Conservation (phyloP, 2,888 invertebrate genomes). For the Selenia dentaria region DNA sequence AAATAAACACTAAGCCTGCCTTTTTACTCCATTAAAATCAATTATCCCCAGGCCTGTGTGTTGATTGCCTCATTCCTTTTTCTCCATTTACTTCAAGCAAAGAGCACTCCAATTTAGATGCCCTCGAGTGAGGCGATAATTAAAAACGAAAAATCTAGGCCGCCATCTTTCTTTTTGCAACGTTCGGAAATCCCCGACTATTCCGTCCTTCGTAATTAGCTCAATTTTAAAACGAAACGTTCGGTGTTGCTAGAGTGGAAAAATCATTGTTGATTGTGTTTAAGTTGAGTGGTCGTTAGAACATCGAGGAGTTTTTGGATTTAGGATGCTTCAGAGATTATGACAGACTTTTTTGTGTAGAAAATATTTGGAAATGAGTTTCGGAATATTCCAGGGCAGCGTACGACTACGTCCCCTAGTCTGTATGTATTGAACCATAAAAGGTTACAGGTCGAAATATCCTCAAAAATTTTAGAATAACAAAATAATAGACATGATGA, state of each 20-base stretch:
- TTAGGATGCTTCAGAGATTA: neutral
- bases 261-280: conserved; percentile 37
- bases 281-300: conserved; percentile 37
- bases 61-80: conserved; percentile 32
- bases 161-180: conserved; percentile 53
- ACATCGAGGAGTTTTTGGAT: conserved; percentile 15
- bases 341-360: no score
- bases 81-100: conserved; percentile 33
- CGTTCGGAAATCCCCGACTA: conserved; percentile 55
- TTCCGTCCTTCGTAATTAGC: conserved; percentile 64
- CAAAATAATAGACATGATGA: no score
- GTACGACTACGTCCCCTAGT: no score
- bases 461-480: no score
- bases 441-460: no score
- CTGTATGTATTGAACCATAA: no score
- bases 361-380: no score
- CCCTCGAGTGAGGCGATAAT: conserved; percentile 49
- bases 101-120: conserved; percentile 47
- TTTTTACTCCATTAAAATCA: conserved; percentile 28
- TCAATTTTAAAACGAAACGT: conserved; percentile 63
- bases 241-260: conserved; percentile 52
- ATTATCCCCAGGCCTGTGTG: conserved; percentile 26
- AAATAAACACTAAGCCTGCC: conserved; percentile 14
- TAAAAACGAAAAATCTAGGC: conserved; percentile 58
- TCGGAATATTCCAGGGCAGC: no score